These are phyloP conservation scores for Sebastes hubbsi DNA, from an alignment of 2,797 vertebrate species.

Conservation along the genomic window DNA sequence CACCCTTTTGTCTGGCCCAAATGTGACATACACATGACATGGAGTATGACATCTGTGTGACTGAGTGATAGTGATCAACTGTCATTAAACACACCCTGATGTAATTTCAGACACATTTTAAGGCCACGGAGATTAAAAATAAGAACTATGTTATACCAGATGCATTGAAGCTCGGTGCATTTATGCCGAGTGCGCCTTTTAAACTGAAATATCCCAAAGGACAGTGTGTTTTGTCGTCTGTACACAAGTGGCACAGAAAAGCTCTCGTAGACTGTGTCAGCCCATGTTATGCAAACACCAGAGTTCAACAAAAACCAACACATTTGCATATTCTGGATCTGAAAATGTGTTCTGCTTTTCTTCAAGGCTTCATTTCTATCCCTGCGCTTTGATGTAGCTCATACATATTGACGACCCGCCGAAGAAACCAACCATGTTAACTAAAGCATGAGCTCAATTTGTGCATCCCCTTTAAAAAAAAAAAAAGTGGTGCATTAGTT, in stretches of 20 bases:
- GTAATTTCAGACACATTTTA: conserved; percentile 43
- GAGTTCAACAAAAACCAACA: conserved; percentile 64
- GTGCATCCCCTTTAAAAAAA: conserved; percentile 40
- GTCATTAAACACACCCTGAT: conserved; percentile 8
- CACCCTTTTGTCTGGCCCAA: conserved; percentile 42
- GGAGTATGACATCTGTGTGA: not conserved
- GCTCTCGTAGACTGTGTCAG: conserved; percentile 57
- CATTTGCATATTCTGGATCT: conserved; percentile 76
- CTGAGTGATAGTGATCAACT: conserved; percentile 17
- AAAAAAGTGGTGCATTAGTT: conserved; percentile 56
- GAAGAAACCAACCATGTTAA: conserved; percentile 59
- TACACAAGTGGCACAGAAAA: conserved; percentile 65
- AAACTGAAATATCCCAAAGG: conserved; percentile 73
- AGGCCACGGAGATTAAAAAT: conserved; percentile 28
- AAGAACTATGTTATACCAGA: conserved; percentile 4
- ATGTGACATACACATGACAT: not conserved
- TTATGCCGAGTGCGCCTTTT: conserved; percentile 54
- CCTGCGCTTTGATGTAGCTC: conserved; percentile 78
- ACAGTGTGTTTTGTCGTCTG: conserved; percentile 69
- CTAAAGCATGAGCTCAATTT: conserved; percentile 65
- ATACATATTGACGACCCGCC: conserved; percentile 81
- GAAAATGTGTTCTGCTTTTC: conserved; percentile 60
- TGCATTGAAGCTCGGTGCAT: conserved; percentile 21
- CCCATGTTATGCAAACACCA: conserved; percentile 73
- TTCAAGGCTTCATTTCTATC: conserved; percentile 65